Conservation (phyloP, 2,113 vertebrate genomes). For the Delphinus delphis region DNA sequence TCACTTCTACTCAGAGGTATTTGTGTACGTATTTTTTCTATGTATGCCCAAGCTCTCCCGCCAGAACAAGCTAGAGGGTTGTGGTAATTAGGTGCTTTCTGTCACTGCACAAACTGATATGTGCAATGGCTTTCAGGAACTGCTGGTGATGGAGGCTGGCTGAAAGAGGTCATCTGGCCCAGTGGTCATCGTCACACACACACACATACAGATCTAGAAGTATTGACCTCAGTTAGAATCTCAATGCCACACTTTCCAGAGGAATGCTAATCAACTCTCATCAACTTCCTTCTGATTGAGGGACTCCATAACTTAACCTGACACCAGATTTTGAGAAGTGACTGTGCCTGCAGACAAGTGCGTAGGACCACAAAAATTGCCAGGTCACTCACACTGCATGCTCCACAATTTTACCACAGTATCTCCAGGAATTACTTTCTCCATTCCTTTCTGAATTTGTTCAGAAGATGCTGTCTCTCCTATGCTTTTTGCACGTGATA, state of each 20-base stretch:
- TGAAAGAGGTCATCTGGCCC: background rate
- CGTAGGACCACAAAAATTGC: background rate
- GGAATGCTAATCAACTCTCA: background rate
- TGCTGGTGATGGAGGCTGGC: background rate
- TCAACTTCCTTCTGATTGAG: background rate
- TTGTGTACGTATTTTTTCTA: background rate
- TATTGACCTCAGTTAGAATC: background rate
- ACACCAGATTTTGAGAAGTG: background rate
- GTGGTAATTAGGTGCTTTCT: background rate
- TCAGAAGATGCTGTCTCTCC: background rate
- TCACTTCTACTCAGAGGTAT: background rate
- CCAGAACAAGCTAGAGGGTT: background rate
- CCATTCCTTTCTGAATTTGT: background rate
- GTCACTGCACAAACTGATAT: background rate
- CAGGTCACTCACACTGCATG: too few species aligned
- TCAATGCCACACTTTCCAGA: background rate
- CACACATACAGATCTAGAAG: background rate
- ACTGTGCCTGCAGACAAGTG: background rate
- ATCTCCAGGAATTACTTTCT: background rate
- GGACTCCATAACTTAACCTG: background rate
- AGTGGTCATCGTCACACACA: background rate
- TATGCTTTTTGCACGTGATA: background rate
- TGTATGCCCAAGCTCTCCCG: background rate
- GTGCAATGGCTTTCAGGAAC: background rate
- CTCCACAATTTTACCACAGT: background rate